Evolutionary conservation across 2,888 invertebrate genomes (phyloP).

Genomic region (Philereme vetulata): DNA sequence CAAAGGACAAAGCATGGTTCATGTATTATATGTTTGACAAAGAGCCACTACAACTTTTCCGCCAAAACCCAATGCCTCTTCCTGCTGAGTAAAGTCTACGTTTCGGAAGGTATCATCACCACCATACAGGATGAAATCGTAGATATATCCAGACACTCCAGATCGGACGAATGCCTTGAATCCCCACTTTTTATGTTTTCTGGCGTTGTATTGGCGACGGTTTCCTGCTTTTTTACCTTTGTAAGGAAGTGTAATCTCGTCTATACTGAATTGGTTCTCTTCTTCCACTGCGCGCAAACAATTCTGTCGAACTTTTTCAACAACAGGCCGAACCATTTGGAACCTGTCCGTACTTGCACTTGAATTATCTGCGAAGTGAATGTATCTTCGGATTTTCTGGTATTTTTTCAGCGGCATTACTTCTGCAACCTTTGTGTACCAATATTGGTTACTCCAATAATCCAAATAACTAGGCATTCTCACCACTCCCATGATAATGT

Average conservation of each 20-base stretch:
- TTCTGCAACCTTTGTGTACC: slow-evolving; percentile 19
- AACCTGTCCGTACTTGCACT: slow-evolving; percentile 3
- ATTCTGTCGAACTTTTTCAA: slow-evolving; percentile 1
- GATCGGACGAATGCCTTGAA: slow-evolving; percentile 25
- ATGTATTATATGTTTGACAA: slow-evolving; percentile 8
- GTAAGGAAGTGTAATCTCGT: slow-evolving; percentile 20
- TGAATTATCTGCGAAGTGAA: neutral
- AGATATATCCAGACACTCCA: slow-evolving; percentile 28
- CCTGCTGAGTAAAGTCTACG: slow-evolving; percentile 8
- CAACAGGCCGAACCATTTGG: slow-evolving; percentile 2
- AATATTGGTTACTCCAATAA: slow-evolving; percentile 35
- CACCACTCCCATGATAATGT: slow-evolving; percentile 43
- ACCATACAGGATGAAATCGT: slow-evolving; percentile 28
- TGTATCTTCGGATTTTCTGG: slow-evolving; percentile 7
- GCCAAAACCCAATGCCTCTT: slow-evolving; percentile 11
- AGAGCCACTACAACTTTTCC: slow-evolving; percentile 17
- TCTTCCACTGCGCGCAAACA: slow-evolving; percentile 1
- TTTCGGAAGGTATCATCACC: slow-evolving; percentile 22
- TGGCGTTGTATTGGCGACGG: slow-evolving; percentile 7
- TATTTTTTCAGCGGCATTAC: slow-evolving; percentile 8
- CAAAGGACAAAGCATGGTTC: slow-evolving; percentile 13
- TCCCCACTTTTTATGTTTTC: slow-evolving; percentile 29
- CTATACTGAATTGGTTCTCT: slow-evolving; percentile 1
- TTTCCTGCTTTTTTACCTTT: slow-evolving; percentile 18
- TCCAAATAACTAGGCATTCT: slow-evolving; percentile 31